Evolutionary conservation across 2,888 invertebrate genomes (phyloP).

Genomic region (Spisula solida): DNA sequence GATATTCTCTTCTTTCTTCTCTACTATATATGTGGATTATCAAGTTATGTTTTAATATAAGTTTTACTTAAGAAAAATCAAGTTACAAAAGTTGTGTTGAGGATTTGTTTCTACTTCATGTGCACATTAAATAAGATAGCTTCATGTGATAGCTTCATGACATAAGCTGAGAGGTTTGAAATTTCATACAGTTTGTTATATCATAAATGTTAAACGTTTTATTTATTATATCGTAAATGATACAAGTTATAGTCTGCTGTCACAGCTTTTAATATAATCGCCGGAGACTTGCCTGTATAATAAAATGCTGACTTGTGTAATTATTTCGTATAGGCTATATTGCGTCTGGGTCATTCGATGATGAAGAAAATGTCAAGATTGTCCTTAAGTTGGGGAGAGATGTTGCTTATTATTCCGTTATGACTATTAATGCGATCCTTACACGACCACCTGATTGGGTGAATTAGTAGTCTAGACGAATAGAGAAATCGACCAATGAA

Average conservation of each 20-base stretch:
- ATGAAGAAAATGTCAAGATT: slow-evolving; percentile 7
- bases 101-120: not conserved
- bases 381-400: not conserved
- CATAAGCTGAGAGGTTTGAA: not conserved
- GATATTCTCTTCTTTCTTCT: no score
- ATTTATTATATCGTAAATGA: not conserved
- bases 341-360: not conserved
- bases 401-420: slow-evolving; percentile 14
- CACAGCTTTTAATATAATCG: not conserved
- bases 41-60: no score
- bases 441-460: slow-evolving; percentile 2
- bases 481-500: slow-evolving; percentile 15
- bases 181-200: not conserved
- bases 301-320: not conserved
- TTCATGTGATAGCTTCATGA: not conserved
- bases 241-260: not conserved
- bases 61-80: no score
- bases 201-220: not conserved
- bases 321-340: slow-evolving; percentile 3
- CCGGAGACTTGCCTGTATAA: not conserved
- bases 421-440: not conserved
- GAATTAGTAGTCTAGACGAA: slow-evolving; percentile 33
- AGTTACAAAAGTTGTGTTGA: not conserved
- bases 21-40: no score
- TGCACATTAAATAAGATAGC: not conserved